These are phyloP conservation scores for Lasioglossum villosulum DNA, from an alignment of 2,888 invertebrate genomes.

Conservation along the genomic window DNA sequence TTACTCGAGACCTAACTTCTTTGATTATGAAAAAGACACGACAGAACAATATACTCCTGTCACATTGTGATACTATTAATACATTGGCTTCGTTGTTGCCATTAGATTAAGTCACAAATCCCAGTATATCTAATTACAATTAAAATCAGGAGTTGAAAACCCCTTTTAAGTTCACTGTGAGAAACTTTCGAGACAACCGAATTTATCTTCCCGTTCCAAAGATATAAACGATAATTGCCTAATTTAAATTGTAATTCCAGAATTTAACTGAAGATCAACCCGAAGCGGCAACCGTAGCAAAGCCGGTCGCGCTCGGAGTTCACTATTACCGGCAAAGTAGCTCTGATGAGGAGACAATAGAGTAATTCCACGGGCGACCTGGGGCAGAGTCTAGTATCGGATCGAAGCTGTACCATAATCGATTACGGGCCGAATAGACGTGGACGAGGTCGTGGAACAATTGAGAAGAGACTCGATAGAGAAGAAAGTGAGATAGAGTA, in stretches of 20 bases:
- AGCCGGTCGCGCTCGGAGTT: background rate
- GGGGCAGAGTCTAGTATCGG: conserved; percentile 1
- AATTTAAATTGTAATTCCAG: too few relatives aligned
- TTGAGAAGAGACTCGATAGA: conserved; percentile 33
- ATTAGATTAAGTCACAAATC: background rate
- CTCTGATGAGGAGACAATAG: background rate
- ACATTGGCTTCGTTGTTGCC: background rate
- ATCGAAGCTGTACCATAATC: conserved; percentile 14
- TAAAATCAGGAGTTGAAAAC: background rate
- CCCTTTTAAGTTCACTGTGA: background rate
- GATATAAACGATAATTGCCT: background rate
- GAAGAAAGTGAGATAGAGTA: background rate
- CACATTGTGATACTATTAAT: background rate
- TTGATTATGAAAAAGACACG: background rate
- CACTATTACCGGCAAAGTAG: background rate
- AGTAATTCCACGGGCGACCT: conserved; percentile 6
- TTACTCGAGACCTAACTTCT: background rate
- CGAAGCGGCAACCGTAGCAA: background rate
- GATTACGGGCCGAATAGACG: conserved; percentile 36
- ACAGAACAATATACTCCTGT: background rate
- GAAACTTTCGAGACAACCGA: background rate
- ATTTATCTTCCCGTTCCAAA: background rate
- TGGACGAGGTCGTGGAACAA: conserved; percentile 62
- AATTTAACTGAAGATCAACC: background rate
- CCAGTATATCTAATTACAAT: background rate